Evolutionary conservation across 2,888 invertebrate species (phyloP).

Genomic region (Ectropis crepuscularia): DNA sequence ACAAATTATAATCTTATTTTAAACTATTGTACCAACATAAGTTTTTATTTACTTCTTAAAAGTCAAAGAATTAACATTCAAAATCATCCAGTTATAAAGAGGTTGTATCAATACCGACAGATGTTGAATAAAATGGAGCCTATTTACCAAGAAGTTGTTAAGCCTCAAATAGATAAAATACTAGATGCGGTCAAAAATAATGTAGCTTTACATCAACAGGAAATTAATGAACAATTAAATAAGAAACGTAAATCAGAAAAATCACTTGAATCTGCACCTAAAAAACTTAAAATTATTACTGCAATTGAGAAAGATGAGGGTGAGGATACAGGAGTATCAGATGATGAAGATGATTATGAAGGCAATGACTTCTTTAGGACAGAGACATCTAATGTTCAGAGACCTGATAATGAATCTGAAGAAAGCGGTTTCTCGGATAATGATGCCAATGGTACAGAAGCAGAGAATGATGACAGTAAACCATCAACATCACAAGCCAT

Average conservation of each 20-base stretch:
- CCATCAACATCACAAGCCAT: constrained; percentile 63
- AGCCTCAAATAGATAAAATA: constrained; percentile 88
- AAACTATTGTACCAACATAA: constrained; percentile 94
- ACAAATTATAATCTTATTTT: constrained; percentile 88
- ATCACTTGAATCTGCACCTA: constrained; percentile 57
- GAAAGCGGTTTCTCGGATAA: constrained; percentile 78
- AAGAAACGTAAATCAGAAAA: constrained; percentile 68
- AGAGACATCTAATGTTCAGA: constrained; percentile 47
- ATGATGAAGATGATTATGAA: constrained; percentile 74
- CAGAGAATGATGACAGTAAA: constrained; percentile 61
- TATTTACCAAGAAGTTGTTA: constrained; percentile 87
- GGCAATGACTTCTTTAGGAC: constrained; percentile 66
- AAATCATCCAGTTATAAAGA: constrained; percentile 95
- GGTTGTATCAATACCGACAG: constrained; percentile 92
- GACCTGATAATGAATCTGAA: constrained; percentile 68
- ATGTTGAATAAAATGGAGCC: constrained; percentile 90
- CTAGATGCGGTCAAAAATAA: constrained; percentile 81
- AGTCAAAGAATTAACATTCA: constrained; percentile 88
- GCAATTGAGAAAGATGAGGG: constrained; percentile 72
- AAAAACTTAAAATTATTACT: constrained; percentile 74
- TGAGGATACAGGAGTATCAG: constrained; percentile 75
- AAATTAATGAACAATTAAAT: constrained; percentile 14
- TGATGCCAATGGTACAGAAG: constrained; percentile 62
- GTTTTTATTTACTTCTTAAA: constrained; percentile 94
- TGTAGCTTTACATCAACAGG: constrained; percentile 57